Evolutionary conservation across 2,888 invertebrate species (phyloP).

Genomic region (Scelioninae gen. 1): DNA sequence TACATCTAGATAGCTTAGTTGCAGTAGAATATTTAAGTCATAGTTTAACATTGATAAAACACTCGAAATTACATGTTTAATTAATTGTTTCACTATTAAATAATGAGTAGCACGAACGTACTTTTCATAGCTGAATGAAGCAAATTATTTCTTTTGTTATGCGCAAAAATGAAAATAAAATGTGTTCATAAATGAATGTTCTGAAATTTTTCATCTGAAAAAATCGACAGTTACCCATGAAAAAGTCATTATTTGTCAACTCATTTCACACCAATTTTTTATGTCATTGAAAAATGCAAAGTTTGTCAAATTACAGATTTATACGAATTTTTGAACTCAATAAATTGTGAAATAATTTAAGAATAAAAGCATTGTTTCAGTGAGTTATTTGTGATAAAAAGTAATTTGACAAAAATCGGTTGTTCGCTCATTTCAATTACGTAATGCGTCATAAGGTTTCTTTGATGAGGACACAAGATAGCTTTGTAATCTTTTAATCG

Average conservation of each 20-base stretch:
- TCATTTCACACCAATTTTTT: too few species aligned
- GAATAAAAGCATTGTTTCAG: too few species aligned
- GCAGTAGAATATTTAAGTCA: slow-evolving; percentile 8
- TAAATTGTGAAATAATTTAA: too few species aligned
- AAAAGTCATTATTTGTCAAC: too few species aligned
- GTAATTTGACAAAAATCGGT: neutral
- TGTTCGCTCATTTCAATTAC: neutral
- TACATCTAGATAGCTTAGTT: slow-evolving; percentile 3
- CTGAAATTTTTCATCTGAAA: too few species aligned
- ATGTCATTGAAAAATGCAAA: too few species aligned
- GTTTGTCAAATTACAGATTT: too few species aligned
- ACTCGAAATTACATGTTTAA: slow-evolving; percentile 18
- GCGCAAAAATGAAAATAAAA: too few species aligned
- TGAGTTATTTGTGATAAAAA: too few species aligned
- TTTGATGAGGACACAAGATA: slow-evolving; percentile 37
- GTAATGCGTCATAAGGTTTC: slow-evolving; percentile 40
- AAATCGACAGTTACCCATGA: too few species aligned
- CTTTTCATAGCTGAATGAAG: neutral
- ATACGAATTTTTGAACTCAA: too few species aligned
- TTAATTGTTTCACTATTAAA: slow-evolving; percentile 19
- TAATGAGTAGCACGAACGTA: neutral
- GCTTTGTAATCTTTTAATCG: slow-evolving; percentile 18
- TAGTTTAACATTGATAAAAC: slow-evolving; percentile 28
- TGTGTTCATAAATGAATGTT: too few species aligned
- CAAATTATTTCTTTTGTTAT: neutral